Evolutionary conservation across 1,140 invertebrate species (phyloP).

Genomic region (Drosophila subobscura): DNA sequence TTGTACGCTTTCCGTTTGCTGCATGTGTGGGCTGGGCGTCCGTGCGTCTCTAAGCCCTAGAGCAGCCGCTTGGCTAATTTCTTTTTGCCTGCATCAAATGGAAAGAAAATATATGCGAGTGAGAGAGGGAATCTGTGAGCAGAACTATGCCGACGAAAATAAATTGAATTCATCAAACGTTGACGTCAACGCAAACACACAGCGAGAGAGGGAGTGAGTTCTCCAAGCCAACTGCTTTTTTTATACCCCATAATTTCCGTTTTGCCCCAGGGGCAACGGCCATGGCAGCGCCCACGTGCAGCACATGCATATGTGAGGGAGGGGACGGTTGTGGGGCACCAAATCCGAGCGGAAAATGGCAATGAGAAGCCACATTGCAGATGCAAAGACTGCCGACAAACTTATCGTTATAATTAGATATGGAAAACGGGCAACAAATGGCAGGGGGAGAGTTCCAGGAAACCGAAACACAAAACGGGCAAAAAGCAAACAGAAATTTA

Average conservation of each 20-base stretch:
- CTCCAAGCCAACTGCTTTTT: constrained; percentile 15
- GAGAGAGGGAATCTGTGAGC: constrained; percentile 20
- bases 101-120: constrained; percentile 65
- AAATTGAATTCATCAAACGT: constrained; percentile 77
- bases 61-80: constrained; percentile 63
- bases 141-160: constrained; percentile 62
- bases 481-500: no score
- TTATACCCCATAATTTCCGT: constrained; percentile 49
- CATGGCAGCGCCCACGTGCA: neutral
- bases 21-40: constrained; percentile 60
- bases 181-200: constrained; percentile 38
- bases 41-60: constrained; percentile 65
- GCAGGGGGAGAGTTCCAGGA: no score
- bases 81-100: constrained; percentile 41
- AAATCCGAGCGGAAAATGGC: no score
- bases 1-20: constrained; percentile 48
- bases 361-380: no score
- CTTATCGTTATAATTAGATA: no score
- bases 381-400: no score
- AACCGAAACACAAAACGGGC: no score
- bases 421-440: no score
- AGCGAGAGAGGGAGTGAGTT: constrained; percentile 2
- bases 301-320: constrained; percentile 20
- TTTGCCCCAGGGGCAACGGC: constrained; percentile 16
- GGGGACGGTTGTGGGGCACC: neutral